A percentile compares a stretch with the other conserved stretches of the same genome.
These are phyloP conservation scores for Drosophila leonis DNA, from an alignment of 2,888 invertebrate species.

Conservation along the genomic window DNA sequence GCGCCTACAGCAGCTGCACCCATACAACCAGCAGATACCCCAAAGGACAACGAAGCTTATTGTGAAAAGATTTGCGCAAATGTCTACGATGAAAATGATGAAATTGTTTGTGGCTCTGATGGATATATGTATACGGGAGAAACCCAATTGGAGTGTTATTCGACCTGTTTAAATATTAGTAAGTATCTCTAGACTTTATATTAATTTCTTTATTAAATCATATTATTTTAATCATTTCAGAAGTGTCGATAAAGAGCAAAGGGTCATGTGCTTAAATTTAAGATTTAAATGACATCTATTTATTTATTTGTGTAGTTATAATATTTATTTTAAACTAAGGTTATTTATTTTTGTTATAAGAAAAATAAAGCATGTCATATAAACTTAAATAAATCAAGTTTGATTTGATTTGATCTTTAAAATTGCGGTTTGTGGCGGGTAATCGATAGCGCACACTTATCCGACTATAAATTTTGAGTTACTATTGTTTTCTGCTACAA, in stretches of 20 bases:
- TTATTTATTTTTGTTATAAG: slow-evolving; percentile 50
- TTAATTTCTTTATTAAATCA: neutral
- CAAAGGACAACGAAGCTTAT: slow-evolving; percentile 81
- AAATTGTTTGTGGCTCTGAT: slow-evolving; percentile 84
- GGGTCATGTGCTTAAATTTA: slow-evolving; percentile 75
- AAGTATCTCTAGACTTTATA: slow-evolving; percentile 33
- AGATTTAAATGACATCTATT: slow-evolving; percentile 28
- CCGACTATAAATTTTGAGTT: neutral
- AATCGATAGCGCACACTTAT: neutral
- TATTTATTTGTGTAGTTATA: slow-evolving; percentile 42
- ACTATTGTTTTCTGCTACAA: neutral
- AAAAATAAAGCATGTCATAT: slow-evolving; percentile 38
- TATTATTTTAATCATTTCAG: slow-evolving; percentile 52
- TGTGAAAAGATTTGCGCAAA: slow-evolving; percentile 84
- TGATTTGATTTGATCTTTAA: neutral
- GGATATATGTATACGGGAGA: slow-evolving; percentile 85
- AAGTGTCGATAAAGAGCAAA: slow-evolving; percentile 84
- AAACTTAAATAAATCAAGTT: slow-evolving; percentile 7
- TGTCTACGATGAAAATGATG: slow-evolving; percentile 84
- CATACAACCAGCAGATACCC: slow-evolving; percentile 26
- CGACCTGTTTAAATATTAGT: slow-evolving; percentile 84
- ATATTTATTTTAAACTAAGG: slow-evolving; percentile 28
- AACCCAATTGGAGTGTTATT: slow-evolving; percentile 83
- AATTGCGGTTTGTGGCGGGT: neutral
- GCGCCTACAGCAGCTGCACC: slow-evolving; percentile 16